Evolutionary conservation across 2,797 vertebrate genomes (phyloP), one percentile per base, ranked within the genome.

Genomic region (Anabas testudineus): DNA sequence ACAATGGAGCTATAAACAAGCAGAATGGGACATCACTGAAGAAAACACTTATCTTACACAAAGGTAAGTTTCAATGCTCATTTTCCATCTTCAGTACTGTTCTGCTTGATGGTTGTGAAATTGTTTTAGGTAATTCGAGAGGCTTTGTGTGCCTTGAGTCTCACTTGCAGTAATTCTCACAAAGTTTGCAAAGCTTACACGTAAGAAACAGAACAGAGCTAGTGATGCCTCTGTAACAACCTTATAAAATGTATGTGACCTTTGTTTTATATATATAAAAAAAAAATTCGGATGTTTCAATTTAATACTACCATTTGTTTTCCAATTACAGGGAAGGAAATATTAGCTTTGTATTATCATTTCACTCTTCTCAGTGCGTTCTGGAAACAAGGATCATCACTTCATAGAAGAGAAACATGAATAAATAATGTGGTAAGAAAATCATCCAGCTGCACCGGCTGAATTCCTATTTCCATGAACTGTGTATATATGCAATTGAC

Each of bases 41-140:
- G 74, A 90, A 87, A 87, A 76, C 21, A 54, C 74, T 86, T 68
- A 16, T 82, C 82, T 76, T 42, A 77, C 68, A 54, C 10, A 28
- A 67, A 65, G 43, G 74, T 89, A 82, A 74, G 64, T 84, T 67
- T 87, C 64, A 87, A 62, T 61, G 75, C 60, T 77, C 4, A 15
- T 85, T 79, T 82, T 88, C 69, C 65, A n/a, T 65, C 70, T 63
- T 90, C 69, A 32, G 78, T 81, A 22, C 63, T 54, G 24, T 76
- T 78, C 73, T 80, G 76, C 32, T 1, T 1, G 19, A 60, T 9
- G 1, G 22, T 24, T 34, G 39, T 28, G 2, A 64, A 61, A 59
- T 36, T n/a, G 9, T 28, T 28, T 58, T 55, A 7, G 3, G 10
- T 49, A 7, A 76, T 37, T 18, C 12, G 26, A 71, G 47, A 56